Evolutionary conservation across 1,140 invertebrate genomes (phyloP).

Genomic region (Dryas iulia): DNA sequence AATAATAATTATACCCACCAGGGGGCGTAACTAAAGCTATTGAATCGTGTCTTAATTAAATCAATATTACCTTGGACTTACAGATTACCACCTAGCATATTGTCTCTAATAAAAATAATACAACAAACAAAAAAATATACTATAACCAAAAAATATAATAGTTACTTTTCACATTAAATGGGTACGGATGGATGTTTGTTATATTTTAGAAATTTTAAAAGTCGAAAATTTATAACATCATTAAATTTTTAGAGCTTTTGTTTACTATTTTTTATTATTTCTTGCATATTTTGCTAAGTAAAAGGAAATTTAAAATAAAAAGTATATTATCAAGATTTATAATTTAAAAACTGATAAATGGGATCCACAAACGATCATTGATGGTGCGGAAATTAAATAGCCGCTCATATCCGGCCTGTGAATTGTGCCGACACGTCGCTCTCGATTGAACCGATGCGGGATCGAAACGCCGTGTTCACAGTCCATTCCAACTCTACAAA

Average conservation of each 20-base stretch:
- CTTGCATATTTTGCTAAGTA: too few species aligned
- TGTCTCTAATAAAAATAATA: too few species aligned
- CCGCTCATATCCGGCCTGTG: slow-evolving; percentile 63
- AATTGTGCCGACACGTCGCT: slow-evolving; percentile 41
- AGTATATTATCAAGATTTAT: slow-evolving; percentile 5
- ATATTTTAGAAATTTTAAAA: too few species aligned
- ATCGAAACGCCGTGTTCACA: not conserved
- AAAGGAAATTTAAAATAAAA: too few species aligned
- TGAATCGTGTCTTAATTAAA: slow-evolving; percentile 14
- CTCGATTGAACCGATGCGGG: slow-evolving; percentile 17
- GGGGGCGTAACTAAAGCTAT: slow-evolving; percentile 12
- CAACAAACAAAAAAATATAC: too few species aligned
- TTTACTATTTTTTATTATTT: too few species aligned
- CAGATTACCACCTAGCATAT: too few species aligned
- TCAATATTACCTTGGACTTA: slow-evolving; percentile 9
- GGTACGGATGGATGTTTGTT: too few species aligned
- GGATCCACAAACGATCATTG: slow-evolving; percentile 52
- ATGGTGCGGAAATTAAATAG: slow-evolving; percentile 74
- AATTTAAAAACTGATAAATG: slow-evolving; percentile 30
- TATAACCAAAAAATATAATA: too few species aligned
- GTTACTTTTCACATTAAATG: too few species aligned
- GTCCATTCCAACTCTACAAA: slow-evolving; percentile 17
- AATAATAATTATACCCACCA: slow-evolving; percentile 15
- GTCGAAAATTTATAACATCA: too few species aligned
- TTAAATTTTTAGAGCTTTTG: too few species aligned